Conservation (phyloP, 92 coral and sea anemone species). For the Blastomussa wellsi region DNA sequence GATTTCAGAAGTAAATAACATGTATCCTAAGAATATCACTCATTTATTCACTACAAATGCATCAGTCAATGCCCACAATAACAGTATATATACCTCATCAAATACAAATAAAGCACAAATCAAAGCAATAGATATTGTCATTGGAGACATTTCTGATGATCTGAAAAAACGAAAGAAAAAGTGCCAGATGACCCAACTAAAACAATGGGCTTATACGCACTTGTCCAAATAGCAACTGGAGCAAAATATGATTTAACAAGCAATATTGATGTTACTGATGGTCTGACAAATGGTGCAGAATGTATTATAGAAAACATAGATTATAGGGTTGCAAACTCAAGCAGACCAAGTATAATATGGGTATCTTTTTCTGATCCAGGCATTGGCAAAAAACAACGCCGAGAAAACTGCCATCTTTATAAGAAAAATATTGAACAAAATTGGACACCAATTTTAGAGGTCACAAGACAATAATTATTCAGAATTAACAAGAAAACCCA, state of each 20-base stretch:
- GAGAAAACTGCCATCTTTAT: conserved; percentile 44
- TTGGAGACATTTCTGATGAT: conserved; percentile 67
- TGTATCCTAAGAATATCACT: conserved; percentile 45
- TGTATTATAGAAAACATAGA: conserved; percentile 57
- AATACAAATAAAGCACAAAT: conserved; percentile 36
- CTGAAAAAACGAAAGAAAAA: conserved; percentile 49
- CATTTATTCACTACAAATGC: conserved; percentile 66
- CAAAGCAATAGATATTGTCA: conserved; percentile 45
- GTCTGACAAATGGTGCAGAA: conserved; percentile 60
- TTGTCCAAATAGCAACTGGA: conserved; percentile 42
- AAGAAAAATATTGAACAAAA: conserved; percentile 22
- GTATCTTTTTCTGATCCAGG: conserved; percentile 46
- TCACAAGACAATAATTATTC: conserved; percentile 71
- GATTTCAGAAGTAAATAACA: background rate
- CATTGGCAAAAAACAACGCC: conserved; percentile 34
- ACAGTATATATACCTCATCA: conserved; percentile 13
- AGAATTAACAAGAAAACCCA: conserved; percentile 51
- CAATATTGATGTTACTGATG: conserved; percentile 62
- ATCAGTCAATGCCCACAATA: conserved; percentile 55
- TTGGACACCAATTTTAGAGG: conserved; percentile 70
- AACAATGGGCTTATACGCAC: conserved; percentile 65
- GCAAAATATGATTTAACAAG: conserved; percentile 73
- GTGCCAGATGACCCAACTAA: conserved; percentile 66
- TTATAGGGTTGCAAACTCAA: conserved; percentile 56
- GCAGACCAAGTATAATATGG: conserved; percentile 67